These are phyloP conservation scores for Cheilosia vernalis DNA, from an alignment of 2,888 invertebrate genomes.

Conservation along the genomic window DNA sequence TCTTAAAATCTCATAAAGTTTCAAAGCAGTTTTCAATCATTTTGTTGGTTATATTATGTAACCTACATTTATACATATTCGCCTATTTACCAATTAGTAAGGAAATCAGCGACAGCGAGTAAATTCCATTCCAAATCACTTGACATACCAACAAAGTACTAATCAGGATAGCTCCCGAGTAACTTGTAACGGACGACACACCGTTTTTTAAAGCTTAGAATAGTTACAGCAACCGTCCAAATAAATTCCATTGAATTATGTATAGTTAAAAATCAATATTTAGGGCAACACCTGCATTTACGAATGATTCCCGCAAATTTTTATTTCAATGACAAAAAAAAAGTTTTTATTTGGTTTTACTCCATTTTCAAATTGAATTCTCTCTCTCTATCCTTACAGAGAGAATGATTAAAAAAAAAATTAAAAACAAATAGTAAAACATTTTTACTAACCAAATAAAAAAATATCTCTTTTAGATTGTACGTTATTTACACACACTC, in stretches of 20 bases:
- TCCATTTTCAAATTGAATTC: constrained; percentile 11
- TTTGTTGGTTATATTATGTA: too few relatives aligned
- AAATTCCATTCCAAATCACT: too few relatives aligned
- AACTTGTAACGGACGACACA: too few relatives aligned
- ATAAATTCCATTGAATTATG: too few relatives aligned
- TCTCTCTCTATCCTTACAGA: not conserved
- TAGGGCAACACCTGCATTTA: constrained; percentile 6
- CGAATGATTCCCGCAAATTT: constrained; percentile 18
- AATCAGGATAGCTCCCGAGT: too few relatives aligned
- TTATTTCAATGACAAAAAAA: constrained; percentile 16
- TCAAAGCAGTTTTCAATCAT: too few relatives aligned
- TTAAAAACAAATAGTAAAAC: constrained; percentile 9
- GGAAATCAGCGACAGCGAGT: too few relatives aligned
- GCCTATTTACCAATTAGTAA: too few relatives aligned
- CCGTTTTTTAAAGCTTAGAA: not conserved
- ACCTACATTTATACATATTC: too few relatives aligned
- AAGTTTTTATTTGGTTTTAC: constrained; percentile 69
- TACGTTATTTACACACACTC: constrained; percentile 65
- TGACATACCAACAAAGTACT: too few relatives aligned
- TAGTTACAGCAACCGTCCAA: not conserved
- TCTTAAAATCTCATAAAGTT: too few relatives aligned
- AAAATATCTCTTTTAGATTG: constrained; percentile 73
- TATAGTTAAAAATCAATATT: too few relatives aligned
- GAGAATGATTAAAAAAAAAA: constrained; percentile 8
- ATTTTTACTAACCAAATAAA: constrained; percentile 73